A percentile compares a stretch with the other conserved stretches of the same genome.
Conservation (phyloP, 2,797 vertebrate genomes). For the Threskiornis aethiopicus region DNA sequence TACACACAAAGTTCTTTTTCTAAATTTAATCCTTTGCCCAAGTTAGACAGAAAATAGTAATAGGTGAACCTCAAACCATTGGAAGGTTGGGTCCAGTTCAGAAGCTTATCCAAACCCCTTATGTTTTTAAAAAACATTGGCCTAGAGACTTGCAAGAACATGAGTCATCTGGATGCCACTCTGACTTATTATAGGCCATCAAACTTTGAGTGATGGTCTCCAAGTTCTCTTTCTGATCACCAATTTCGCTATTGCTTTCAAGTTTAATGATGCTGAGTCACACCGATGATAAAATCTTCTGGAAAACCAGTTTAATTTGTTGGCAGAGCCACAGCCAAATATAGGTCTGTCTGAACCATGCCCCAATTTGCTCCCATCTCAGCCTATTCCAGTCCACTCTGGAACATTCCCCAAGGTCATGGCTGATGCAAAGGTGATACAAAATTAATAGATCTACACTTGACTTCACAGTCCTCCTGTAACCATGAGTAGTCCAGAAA, state of each 20-base stretch:
- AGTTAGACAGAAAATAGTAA: conserved; percentile 40
- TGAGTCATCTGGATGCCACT: conserved; percentile 44
- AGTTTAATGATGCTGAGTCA: conserved; percentile 60
- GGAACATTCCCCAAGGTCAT: conserved; percentile 17
- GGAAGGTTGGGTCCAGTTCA: conserved; percentile 34
- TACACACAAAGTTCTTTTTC: not conserved
- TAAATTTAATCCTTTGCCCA: conserved; percentile 29
- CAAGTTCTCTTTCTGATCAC: conserved; percentile 44
- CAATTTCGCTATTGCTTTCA: conserved; percentile 35
- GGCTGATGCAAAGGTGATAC: conserved; percentile 5
- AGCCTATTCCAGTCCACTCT: conserved; percentile 11
- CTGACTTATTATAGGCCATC: conserved; percentile 33
- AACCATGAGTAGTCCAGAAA: not conserved
- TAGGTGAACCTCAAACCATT: conserved; percentile 61
- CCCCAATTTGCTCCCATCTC: conserved; percentile 25
- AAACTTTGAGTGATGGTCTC: not conserved
- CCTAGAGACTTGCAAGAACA: conserved; percentile 6
- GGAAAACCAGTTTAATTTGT: conserved; percentile 31
- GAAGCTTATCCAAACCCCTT: conserved; percentile 25
- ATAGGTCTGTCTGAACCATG: conserved; percentile 28
- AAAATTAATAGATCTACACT: conserved; percentile 39
- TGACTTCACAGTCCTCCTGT: not conserved
- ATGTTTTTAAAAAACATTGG: conserved; percentile 18
- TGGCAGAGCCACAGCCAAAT: conserved; percentile 16
- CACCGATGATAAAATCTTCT: not conserved